A percentile compares a stretch with the other conserved stretches of the same genome.
Conservation (phyloP, 2,113 vertebrate species). For the Gallinago jamesoni region DNA sequence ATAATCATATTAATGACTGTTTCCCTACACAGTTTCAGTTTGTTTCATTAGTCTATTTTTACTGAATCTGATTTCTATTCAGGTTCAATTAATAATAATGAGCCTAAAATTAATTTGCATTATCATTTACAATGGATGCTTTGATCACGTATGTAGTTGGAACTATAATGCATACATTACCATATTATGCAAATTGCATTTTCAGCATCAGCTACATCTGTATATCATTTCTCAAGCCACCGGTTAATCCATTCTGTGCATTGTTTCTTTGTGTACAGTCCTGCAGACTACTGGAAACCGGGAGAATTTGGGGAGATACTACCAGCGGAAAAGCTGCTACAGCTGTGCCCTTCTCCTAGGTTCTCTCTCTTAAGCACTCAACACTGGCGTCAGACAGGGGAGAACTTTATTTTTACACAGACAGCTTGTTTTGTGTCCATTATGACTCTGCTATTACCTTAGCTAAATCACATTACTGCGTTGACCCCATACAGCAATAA, state of each 20-base stretch:
- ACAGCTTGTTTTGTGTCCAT: neutral
- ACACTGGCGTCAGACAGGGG: rapidly evolving
- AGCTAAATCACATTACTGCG: neutral
- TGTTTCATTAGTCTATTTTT: slow-evolving; percentile 65
- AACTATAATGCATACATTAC: slow-evolving; percentile 44
- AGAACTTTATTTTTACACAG: neutral
- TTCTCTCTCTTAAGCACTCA: neutral
- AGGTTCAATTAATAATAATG: slow-evolving; percentile 66
- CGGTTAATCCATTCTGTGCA: neutral
- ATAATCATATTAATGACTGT: slow-evolving; percentile 60
- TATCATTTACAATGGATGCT: slow-evolving; percentile 43
- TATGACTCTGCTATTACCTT: neutral
- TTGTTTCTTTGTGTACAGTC: neutral
- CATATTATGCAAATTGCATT: slow-evolving; percentile 54
- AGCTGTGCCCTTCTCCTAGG: neutral
- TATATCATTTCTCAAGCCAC: neutral
- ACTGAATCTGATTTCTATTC: slow-evolving; percentile 51
- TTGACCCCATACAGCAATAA: neutral
- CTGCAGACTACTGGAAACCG: neutral
- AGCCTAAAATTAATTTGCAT: slow-evolving; percentile 59
- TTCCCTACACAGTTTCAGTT: slow-evolving; percentile 57
- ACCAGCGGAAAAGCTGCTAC: neutral
- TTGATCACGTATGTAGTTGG: slow-evolving; percentile 67
- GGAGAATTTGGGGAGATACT: neutral
- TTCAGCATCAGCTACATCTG: slow-evolving; percentile 11